phyloP scores from a whole-genome alignment of 2,113 vertebrate species.

The Xiphorhynchus elegans region DNA sequence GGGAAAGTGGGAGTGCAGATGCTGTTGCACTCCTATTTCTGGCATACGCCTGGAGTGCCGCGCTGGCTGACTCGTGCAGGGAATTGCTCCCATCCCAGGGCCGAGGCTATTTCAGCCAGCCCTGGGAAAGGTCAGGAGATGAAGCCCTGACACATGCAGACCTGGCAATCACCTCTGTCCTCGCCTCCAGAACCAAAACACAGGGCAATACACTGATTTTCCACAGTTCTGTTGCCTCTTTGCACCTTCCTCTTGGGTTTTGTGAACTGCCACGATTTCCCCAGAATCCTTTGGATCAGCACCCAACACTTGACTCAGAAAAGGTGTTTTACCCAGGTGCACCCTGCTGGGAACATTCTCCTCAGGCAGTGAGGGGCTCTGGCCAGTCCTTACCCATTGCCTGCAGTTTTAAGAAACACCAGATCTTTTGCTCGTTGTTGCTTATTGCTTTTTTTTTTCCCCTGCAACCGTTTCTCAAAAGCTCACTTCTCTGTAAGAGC shows the following conservation, averaged over 20 bases:
- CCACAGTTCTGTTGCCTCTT: background rate
- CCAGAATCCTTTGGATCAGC: background rate
- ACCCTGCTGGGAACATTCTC: background rate
- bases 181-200: background rate
- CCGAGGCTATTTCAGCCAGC: background rate
- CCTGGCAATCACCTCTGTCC: background rate
- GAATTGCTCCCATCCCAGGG: background rate
- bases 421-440: background rate
- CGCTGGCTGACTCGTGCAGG: accelerated
- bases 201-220: accelerated
- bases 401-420: background rate
- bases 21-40: background rate
- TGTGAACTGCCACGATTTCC: background rate
- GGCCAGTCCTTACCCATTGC: background rate
- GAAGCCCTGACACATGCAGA: background rate
- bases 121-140: slow-evolving; percentile 28
- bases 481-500: background rate
- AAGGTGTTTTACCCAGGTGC: background rate
- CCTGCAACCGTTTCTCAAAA: background rate
- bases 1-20: background rate
- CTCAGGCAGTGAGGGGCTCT: background rate
- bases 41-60: background rate
- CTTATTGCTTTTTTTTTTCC: background rate
- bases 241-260: background rate
- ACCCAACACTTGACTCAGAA: background rate